Conservation (phyloP, 2,888 invertebrate species). For the Agriotes lineatus region DNA sequence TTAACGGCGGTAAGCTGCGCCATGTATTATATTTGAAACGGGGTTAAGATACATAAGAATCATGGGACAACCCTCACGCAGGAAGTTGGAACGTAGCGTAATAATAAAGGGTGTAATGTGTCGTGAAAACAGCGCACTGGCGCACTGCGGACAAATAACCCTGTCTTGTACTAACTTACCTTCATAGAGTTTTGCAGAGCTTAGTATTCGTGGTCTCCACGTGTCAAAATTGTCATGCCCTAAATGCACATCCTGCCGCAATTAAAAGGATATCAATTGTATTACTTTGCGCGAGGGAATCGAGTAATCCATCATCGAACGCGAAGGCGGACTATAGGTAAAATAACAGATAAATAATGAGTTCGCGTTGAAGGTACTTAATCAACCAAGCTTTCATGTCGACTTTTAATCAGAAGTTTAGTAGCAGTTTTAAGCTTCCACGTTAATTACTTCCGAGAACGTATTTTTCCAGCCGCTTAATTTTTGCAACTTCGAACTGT, state of each 20-base stretch:
- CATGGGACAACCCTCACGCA: conserved; percentile 8
- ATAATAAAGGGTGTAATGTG: conserved; percentile 37
- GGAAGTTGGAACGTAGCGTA: conserved; percentile 30
- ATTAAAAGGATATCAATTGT: conserved; percentile 19
- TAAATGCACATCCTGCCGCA: neutral
- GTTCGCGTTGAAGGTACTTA: neutral
- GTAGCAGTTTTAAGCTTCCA: neutral
- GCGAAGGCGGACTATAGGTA: conserved; percentile 3
- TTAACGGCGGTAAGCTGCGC: conserved; percentile 1
- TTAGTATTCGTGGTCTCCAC: conserved; percentile 4
- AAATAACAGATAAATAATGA: conserved; percentile 16
- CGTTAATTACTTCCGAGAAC: neutral
- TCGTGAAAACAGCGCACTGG: conserved; percentile 32
- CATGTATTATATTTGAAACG: conserved; percentile 8
- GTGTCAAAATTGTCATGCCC: neutral
- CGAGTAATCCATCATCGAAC: conserved; percentile 14
- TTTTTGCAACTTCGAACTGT: too few species aligned
- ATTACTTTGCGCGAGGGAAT: conserved; percentile 7
- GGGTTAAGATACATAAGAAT: conserved; percentile 20
- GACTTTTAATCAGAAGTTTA: conserved; percentile 17
- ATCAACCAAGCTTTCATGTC: conserved; percentile 5
- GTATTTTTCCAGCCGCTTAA: neutral
- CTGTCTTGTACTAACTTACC: conserved; percentile 26
- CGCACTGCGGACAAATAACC: conserved; percentile 42
- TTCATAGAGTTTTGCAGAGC: conserved; percentile 9